Conservation (phyloP, 2,888 invertebrate species). For the Gymnosoma rotundatum region DNA sequence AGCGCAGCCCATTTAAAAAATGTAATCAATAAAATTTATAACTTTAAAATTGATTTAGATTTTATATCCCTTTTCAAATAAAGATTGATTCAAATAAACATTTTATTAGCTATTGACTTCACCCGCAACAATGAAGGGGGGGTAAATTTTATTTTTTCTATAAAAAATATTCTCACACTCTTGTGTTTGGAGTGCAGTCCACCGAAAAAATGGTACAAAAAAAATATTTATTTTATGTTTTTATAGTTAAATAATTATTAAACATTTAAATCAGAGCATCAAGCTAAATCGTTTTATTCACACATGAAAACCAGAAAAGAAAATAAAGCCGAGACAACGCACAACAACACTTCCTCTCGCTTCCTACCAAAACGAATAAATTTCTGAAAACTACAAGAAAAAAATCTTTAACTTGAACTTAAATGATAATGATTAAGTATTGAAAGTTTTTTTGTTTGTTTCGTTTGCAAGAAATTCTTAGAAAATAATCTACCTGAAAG, state of each 20-base stretch:
- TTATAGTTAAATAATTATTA: constrained; percentile 57
- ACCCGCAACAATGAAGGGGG: constrained; percentile 38
- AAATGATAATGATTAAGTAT: constrained; percentile 55
- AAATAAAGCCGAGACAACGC: not conserved
- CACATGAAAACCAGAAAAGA: constrained; percentile 38
- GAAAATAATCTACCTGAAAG: constrained; percentile 64
- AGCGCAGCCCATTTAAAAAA: not conserved
- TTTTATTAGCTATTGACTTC: constrained; percentile 3
- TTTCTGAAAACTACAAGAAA: constrained; percentile 35
- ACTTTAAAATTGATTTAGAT: not conserved
- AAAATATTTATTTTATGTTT: constrained; percentile 15
- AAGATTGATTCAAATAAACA: constrained; percentile 22
- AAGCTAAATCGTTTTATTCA: constrained; percentile 62
- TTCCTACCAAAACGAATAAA: constrained; percentile 24
- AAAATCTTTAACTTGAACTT: constrained; percentile 12
- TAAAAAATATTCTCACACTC: constrained; percentile 50
- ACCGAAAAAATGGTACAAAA: constrained; percentile 3
- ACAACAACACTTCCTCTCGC: not conserved
- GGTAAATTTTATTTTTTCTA: constrained; percentile 27
- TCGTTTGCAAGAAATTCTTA: constrained; percentile 53
- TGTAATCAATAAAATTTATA: constrained; percentile 5
- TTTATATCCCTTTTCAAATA: not conserved
- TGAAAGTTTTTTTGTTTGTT: constrained; percentile 18
- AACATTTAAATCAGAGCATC: constrained; percentile 62
- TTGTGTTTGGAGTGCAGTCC: not conserved